Percentiles rank a stretch among this genome's conserved stretches.
Evolutionary conservation across 2,113 vertebrate species (phyloP).

Genomic region (Thryonomys swinderianus): DNA sequence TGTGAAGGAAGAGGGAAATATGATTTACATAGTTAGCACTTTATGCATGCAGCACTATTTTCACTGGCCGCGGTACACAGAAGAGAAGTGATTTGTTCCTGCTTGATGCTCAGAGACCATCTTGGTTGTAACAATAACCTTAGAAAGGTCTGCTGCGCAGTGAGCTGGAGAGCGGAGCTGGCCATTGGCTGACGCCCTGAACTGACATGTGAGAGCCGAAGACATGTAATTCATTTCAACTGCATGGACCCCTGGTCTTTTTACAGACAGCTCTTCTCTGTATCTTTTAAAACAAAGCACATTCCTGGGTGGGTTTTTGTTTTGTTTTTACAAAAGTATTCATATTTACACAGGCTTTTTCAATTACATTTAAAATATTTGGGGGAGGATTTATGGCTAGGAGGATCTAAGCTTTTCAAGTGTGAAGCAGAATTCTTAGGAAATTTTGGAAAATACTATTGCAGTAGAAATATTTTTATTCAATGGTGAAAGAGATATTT

Average conservation of each 20-base stretch:
- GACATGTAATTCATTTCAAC: slow-evolving; percentile 76
- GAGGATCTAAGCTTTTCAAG: slow-evolving; percentile 59
- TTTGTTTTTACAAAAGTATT: slow-evolving; percentile 77
- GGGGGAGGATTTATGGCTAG: slow-evolving; percentile 61
- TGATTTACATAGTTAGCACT: slow-evolving; percentile 90
- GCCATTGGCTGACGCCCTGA: slow-evolving; percentile 76
- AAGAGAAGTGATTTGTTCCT: slow-evolving; percentile 79
- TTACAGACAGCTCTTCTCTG: slow-evolving; percentile 65
- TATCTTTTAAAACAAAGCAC: slow-evolving; percentile 80
- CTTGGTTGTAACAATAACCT: slow-evolving; percentile 80
- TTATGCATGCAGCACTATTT: slow-evolving; percentile 81
- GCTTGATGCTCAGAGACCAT: slow-evolving; percentile 80
- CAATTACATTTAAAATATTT: slow-evolving; percentile 81
- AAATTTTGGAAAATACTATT: slow-evolving; percentile 61
- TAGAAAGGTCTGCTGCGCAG: slow-evolving; percentile 66
- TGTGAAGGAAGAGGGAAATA: slow-evolving; percentile 86
- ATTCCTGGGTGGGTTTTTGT: slow-evolving; percentile 78
- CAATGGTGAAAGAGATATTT: neutral
- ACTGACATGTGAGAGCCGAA: slow-evolving; percentile 68
- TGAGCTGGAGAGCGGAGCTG: slow-evolving; percentile 72
- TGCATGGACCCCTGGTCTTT: slow-evolving; percentile 77
- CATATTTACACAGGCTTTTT: slow-evolving; percentile 68
- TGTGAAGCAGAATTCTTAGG: slow-evolving; percentile 74
- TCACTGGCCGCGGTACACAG: slow-evolving; percentile 81
- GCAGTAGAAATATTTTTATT: slow-evolving; percentile 66